Conservation (phyloP, 2,888 invertebrate species). For the Cetonia aurata region DNA sequence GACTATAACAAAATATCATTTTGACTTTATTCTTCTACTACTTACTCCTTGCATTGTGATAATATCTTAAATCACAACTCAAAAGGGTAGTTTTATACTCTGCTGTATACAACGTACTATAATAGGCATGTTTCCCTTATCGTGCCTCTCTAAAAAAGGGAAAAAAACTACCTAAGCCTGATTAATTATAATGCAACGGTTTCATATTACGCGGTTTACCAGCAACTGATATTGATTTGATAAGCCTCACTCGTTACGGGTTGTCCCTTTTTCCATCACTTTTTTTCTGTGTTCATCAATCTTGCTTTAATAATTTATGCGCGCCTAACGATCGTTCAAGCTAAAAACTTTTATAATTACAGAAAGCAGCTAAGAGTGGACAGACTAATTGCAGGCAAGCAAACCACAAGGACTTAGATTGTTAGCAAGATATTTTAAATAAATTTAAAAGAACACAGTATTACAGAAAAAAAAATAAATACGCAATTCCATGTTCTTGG, state of each 20-base stretch:
- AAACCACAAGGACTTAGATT: constrained; percentile 44
- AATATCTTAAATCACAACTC: no score
- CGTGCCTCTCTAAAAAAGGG: neutral
- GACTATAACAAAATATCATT: no score
- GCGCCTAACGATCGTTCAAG: constrained; percentile 52
- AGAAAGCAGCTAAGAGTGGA: constrained; percentile 42
- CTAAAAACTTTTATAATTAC: constrained; percentile 57
- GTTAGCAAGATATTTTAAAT: no score
- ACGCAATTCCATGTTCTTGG: no score
- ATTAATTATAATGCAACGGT: constrained; percentile 11
- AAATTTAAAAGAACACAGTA: no score
- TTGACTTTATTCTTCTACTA: no score
- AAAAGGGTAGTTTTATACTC: neutral
- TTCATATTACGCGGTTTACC: constrained; percentile 22
- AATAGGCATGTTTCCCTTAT: neutral
- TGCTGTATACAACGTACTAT: neutral
- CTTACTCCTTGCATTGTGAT: no score
- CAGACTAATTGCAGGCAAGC: constrained; percentile 53
- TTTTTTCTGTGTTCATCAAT: constrained; percentile 55
- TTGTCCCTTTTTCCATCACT: constrained; percentile 30
- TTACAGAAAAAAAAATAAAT: no score
- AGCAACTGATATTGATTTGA: constrained; percentile 37
- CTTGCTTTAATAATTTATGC: constrained; percentile 58
- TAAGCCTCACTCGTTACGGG: constrained; percentile 26
- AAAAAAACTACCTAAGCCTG: neutral